These are phyloP conservation scores for Silurus lanzhouensis DNA, from an alignment of 2,797 vertebrate genomes.

Conservation along the genomic window DNA sequence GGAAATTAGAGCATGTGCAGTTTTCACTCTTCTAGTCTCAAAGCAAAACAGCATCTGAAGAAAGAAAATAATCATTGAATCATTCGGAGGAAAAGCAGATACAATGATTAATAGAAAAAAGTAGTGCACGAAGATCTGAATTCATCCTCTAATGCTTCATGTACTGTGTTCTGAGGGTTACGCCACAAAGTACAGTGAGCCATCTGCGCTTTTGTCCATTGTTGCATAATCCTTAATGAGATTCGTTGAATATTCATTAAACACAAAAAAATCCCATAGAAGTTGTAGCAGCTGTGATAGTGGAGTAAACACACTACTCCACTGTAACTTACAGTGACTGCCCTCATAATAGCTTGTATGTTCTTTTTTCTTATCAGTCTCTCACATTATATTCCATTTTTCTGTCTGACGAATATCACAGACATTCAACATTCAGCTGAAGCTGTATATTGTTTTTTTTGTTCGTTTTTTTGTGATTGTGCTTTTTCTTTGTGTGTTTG, in stretches of 20 bases:
- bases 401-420: not conserved
- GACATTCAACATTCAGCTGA: not conserved
- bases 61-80: not conserved
- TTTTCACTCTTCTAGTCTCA: not conserved
- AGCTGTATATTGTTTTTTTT: not conserved
- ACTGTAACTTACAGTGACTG: not conserved
- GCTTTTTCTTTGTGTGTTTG: not conserved
- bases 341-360: not conserved
- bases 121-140: conserved; percentile 32
- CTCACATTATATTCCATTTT: not conserved
- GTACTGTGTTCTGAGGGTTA: conserved; percentile 27
- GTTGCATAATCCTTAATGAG: conserved; percentile 41
- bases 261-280: conserved; percentile 19
- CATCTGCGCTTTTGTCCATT: conserved; percentile 42
- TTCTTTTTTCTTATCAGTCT: not conserved
- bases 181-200: conserved; percentile 17
- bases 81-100: not conserved
- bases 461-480: not conserved
- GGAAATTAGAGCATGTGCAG: conserved; percentile 51
- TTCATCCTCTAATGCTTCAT: conserved; percentile 37
- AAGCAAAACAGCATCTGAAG: conserved; percentile 21
- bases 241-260: conserved; percentile 41
- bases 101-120: conserved; percentile 11
- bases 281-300: conserved; percentile 13
- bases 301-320: not conserved